These are phyloP conservation scores for Watersipora subatra DNA, from an alignment of 1,140 invertebrate species.

Conservation along the genomic window DNA sequence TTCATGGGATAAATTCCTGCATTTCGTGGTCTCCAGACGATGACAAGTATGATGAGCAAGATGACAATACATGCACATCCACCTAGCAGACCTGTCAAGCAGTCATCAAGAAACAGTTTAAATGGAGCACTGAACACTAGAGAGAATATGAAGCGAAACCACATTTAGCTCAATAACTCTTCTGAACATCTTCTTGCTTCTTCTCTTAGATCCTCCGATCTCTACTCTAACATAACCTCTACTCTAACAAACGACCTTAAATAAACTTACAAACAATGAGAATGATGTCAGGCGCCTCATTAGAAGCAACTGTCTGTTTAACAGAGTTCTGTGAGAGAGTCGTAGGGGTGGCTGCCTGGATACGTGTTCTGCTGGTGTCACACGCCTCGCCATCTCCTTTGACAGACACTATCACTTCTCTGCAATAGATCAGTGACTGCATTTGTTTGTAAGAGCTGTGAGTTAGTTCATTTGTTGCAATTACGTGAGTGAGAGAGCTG, in stretches of 20 bases:
- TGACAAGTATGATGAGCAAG: conserved; percentile 26
- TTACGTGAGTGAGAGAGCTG: too few species aligned
- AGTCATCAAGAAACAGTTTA: too few species aligned
- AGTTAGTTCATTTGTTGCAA: too few species aligned
- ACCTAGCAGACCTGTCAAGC: conserved; percentile 26
- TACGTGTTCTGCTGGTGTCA: conserved; percentile 14
- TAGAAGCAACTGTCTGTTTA: conserved; percentile 16
- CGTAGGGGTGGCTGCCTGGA: conserved; percentile 20
- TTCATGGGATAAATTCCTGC: conserved; percentile 35
- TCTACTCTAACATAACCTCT: too few species aligned
- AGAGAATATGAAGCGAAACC: too few species aligned
- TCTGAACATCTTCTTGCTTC: too few species aligned
- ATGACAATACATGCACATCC: conserved; percentile 24
- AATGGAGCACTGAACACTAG: too few species aligned
- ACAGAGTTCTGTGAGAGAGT: conserved; percentile 24
- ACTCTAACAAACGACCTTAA: too few species aligned
- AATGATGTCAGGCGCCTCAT: conserved; percentile 32
- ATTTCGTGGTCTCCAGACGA: conserved; percentile 29
- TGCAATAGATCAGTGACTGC: too few species aligned
- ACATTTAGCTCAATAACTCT: too few species aligned
- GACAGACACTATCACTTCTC: conserved; percentile 23
- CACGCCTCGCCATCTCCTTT: conserved; percentile 23
- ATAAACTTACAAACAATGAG: conserved; percentile 27
- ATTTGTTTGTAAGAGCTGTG: too few species aligned
- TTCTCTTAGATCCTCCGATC: too few species aligned